Base-by-base conservation (phyloP, 2,113 vertebrate genomes). In the Siphamia tubifer region DNA sequence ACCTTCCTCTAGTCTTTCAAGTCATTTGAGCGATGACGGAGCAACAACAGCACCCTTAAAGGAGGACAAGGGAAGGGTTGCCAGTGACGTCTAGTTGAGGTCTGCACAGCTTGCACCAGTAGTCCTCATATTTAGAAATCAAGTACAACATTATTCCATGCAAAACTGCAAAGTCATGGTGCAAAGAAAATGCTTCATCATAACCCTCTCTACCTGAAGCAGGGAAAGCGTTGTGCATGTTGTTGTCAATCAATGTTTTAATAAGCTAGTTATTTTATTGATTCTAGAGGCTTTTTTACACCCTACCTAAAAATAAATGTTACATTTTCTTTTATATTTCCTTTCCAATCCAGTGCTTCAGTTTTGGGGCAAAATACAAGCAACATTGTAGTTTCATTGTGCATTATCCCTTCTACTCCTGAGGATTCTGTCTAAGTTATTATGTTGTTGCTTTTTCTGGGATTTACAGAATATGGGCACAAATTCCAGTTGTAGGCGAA, bases 261-360 rank as follows among this genome's bases (percentile, higher is more conserved):
- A 90, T 87, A 91, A 91, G 88, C 85, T 90, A 86, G 74, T 85
- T 82, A 84, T 81, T 82, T 89, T 82, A 82, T 77, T 69, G 64
- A 71, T 71, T 80, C 49, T 72, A 64, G 54, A 68, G 25, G 35
- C 61, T 61, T 79, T 72, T 82, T 75, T 60, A 81, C 58, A 71
- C 72, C 83, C 61, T 64, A 55, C 60, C 67, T 76, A 34, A 42
- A 81, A 53, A 27, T 57, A 68, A 77, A 70, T 9, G 34, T 68
- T 39, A 53, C 25, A 47, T 81, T 35, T 64, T 24, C 44, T 74
- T 82, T 79, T 79, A 70, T 63, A 75, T 82, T 84, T 79, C 24
- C 68, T 57, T 68, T 79, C 17, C 28, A 74, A 85, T 80, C 65
- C 58, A 42, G 70, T 72, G 76, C 66, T 85, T 84, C 61, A 48